Percentiles rank a stretch among this genome's conserved stretches.
Conservation (phyloP, 2,113 vertebrate genomes). For the Mus pahari region DNA sequence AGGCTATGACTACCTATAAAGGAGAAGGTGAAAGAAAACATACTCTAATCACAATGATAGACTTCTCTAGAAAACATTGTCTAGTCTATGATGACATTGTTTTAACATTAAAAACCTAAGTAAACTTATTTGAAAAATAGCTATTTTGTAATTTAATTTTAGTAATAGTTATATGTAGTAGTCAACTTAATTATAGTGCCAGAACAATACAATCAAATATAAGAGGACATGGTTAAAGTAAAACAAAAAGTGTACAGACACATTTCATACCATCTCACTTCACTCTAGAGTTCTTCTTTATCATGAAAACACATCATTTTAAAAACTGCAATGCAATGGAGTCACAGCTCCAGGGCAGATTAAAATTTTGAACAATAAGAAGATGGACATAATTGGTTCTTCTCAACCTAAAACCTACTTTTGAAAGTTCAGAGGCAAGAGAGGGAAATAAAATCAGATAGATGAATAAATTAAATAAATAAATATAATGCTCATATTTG, state of each 20-base stretch:
- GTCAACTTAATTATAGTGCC: background rate
- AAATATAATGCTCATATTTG: background rate
- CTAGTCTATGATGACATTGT: background rate
- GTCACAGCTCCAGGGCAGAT: background rate
- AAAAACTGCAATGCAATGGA: background rate
- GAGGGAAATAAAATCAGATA: background rate
- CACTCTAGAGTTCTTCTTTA: background rate
- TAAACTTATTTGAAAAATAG: conserved; percentile 25
- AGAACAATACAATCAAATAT: background rate
- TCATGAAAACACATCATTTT: background rate
- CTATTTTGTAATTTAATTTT: conserved; percentile 20
- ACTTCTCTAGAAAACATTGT: background rate
- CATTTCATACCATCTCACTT: conserved; percentile 34
- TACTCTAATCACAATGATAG: background rate
- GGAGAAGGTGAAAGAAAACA: conserved; percentile 58
- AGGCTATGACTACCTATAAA: conserved; percentile 93
- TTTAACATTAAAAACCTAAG: conserved; percentile 22
- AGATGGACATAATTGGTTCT: background rate
- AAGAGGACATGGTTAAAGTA: conserved; percentile 44
- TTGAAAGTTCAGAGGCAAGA: background rate
- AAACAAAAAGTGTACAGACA: background rate
- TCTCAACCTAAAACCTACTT: background rate
- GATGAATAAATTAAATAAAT: background rate
- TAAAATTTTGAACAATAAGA: background rate
- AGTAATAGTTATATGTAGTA: background rate